Percentiles rank a stretch among this genome's conserved stretches.
Evolutionary conservation across 1,140 invertebrate species (phyloP).

Genomic region (Ericerus pela): DNA sequence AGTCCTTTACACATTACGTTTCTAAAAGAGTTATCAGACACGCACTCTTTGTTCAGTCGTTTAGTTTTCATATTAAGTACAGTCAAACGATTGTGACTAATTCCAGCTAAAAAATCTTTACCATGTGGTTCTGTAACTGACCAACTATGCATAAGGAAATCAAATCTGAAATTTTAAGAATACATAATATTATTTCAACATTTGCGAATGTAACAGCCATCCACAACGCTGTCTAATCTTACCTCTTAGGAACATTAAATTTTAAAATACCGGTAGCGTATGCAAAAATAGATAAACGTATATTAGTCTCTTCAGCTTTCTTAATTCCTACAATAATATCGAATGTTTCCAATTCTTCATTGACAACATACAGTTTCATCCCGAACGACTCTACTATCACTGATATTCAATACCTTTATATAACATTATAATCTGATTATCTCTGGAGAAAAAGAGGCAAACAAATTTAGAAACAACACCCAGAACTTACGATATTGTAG

Average conservation of each 20-base stretch:
- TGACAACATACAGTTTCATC: not conserved
- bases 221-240: no score
- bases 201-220: no score
- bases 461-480: not conserved
- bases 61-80: conserved; percentile 29
- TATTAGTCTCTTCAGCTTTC: not conserved
- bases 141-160: conserved; percentile 16
- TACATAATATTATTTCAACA: no score
- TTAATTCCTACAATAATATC: not conserved
- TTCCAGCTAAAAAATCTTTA: conserved; percentile 27
- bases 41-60: conserved; percentile 19
- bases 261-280: not conserved
- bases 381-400: not conserved
- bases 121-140: conserved; percentile 18
- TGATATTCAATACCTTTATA: not conserved
- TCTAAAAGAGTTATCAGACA: conserved; percentile 18
- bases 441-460: not conserved
- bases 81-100: conserved; percentile 27
- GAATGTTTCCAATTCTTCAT: not conserved
- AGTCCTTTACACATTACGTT: no score
- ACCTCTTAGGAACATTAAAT: not conserved
- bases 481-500: not conserved
- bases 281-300: not conserved
- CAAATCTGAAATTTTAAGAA: conserved; percentile 1
- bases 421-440: not conserved